These are phyloP conservation scores for Urocyon cinereoargenteus DNA, from an alignment of 2,797 vertebrate genomes.

Conservation along the genomic window DNA sequence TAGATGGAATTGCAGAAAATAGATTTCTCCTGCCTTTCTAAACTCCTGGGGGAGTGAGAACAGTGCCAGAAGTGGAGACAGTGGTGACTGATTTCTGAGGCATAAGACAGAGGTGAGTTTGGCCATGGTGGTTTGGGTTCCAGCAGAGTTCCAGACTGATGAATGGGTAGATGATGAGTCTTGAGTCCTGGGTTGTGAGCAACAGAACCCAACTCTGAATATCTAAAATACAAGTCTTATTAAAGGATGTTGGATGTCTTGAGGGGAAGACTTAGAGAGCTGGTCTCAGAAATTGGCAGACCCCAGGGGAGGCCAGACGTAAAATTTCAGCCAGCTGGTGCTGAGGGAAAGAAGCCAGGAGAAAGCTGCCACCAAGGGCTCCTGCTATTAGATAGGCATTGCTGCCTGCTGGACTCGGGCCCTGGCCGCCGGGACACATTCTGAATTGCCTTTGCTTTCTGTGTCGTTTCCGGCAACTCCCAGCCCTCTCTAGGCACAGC, in stretches of 20 bases:
- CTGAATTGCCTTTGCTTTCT: background rate
- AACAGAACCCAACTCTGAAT: background rate
- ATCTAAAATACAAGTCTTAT: background rate
- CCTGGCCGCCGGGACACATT: background rate
- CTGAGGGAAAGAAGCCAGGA: background rate
- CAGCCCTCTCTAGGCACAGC: background rate
- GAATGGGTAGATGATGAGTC: background rate
- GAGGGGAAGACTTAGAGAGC: background rate
- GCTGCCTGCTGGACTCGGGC: background rate
- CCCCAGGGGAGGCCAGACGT: background rate
- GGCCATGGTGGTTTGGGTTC: background rate
- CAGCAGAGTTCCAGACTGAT: background rate
- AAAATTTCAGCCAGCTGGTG: background rate
- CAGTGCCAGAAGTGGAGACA: background rate
- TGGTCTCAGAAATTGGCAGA: background rate
- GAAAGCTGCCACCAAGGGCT: background rate
- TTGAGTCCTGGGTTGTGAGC: background rate
- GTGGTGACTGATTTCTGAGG: background rate
- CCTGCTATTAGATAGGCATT: fast-evolving
- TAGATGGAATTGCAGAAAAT: background rate
- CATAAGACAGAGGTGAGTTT: background rate
- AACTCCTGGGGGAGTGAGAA: background rate
- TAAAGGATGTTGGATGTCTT: background rate
- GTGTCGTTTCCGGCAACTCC: fast-evolving
- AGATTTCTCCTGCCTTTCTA: background rate